Percentiles rank a stretch among this genome's conserved stretches.
Evolutionary conservation across 2,797 vertebrate species (phyloP).

Genomic region (Danio tinwini): DNA sequence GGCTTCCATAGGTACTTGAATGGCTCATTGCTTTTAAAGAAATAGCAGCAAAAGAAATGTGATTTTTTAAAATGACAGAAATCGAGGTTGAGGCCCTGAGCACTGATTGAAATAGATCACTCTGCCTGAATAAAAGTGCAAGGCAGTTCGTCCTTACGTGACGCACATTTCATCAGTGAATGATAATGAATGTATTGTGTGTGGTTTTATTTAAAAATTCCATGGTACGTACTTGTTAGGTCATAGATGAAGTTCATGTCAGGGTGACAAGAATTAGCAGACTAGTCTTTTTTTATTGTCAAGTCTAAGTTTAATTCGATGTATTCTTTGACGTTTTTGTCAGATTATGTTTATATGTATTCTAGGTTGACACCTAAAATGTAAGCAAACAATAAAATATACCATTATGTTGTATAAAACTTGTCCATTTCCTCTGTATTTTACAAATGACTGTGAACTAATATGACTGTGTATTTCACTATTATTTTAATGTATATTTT

Average conservation of each 20-base stretch:
- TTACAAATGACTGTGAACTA: too few species aligned
- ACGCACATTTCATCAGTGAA: slow-evolving; percentile 67
- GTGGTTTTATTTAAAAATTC: slow-evolving; percentile 58
- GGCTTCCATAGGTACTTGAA: background rate
- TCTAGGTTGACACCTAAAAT: slow-evolving; percentile 73
- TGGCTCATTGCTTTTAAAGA: background rate
- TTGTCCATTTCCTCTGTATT: slow-evolving; percentile 8
- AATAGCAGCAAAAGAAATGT: background rate
- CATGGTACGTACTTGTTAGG: slow-evolving; percentile 75
- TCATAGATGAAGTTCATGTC: slow-evolving; percentile 67
- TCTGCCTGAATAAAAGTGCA: slow-evolving; percentile 62
- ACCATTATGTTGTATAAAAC: slow-evolving; percentile 60
- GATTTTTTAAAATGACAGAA: background rate
- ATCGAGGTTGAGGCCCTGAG: slow-evolving; percentile 8
- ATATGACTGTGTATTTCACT: too few species aligned
- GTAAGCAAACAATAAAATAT: slow-evolving; percentile 72
- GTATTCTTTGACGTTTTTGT: slow-evolving; percentile 73
- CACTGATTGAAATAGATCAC: slow-evolving; percentile 57
- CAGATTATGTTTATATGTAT: slow-evolving; percentile 76
- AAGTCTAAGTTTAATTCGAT: slow-evolving; percentile 75
- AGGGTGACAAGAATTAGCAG: slow-evolving; percentile 63
- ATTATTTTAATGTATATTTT: too few species aligned
- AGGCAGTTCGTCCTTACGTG: slow-evolving; percentile 68
- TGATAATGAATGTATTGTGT: slow-evolving; percentile 78
- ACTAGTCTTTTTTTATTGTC: slow-evolving; percentile 65